A percentile compares a stretch with the other conserved stretches of the same genome.
Evolutionary conservation across 2,888 invertebrate species (phyloP).

Genomic region (Tenodera sinensis): DNA sequence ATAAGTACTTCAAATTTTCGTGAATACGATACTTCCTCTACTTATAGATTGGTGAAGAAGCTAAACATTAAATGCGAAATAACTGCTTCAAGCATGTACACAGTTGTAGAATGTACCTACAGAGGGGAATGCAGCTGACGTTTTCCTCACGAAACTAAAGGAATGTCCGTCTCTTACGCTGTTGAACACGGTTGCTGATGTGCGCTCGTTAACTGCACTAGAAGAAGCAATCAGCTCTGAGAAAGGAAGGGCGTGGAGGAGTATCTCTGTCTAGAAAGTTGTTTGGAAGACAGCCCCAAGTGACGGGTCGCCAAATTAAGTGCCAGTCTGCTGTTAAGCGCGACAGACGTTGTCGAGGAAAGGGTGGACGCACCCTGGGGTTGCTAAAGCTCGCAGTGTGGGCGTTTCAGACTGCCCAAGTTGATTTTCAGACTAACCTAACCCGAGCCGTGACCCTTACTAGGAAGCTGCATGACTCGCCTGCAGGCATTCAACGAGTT

Average conservation of each 20-base stretch:
- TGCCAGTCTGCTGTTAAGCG: slow-evolving; percentile 4
- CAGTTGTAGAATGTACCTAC: too few species aligned
- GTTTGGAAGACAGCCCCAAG: slow-evolving; percentile 4
- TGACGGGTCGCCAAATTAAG: slow-evolving; percentile 24
- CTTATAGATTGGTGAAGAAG: too few species aligned
- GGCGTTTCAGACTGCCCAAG: not conserved
- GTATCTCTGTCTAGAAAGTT: not conserved
- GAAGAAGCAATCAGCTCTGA: not conserved
- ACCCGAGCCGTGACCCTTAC: not conserved
- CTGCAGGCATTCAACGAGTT: not conserved
- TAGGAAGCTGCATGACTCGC: not conserved
- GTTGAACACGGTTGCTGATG: not conserved
- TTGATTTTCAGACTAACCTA: not conserved
- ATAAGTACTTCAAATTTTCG: too few species aligned
- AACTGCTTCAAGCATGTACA: too few species aligned
- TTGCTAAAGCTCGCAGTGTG: not conserved
- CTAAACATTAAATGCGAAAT: too few species aligned
- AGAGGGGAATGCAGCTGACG: not conserved
- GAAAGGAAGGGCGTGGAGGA: not conserved
- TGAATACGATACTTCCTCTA: too few species aligned
- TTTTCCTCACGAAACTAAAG: not conserved
- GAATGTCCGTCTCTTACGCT: not conserved
- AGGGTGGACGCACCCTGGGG: not conserved
- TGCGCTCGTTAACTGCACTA: not conserved
- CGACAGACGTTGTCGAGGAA: not conserved